Conservation (phyloP, 2,797 vertebrate genomes). For the Cephalopachus bancanus region DNA sequence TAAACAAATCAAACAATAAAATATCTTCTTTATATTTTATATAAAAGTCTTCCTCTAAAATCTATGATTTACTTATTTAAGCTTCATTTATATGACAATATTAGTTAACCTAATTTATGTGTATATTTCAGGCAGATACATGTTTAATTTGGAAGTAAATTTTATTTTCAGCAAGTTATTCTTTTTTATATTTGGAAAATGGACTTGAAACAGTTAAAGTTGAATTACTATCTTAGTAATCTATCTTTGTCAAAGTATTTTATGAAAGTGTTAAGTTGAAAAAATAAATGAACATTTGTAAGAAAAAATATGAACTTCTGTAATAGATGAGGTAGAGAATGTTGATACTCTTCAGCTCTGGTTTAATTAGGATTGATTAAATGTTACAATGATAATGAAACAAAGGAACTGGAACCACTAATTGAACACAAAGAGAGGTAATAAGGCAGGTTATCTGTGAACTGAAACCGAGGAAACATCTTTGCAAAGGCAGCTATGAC, state of each 20-base stretch:
- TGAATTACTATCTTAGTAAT: conserved; percentile 30
- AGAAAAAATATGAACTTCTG: not conserved
- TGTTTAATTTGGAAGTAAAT: conserved; percentile 26
- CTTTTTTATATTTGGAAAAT: conserved; percentile 42
- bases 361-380: conserved; percentile 72
- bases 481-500: not conserved
- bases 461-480: not conserved
- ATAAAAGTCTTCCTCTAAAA: not conserved
- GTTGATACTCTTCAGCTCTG: conserved; percentile 12
- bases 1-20: not conserved
- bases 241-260: conserved; percentile 63
- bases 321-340: conserved; percentile 31
- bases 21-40: not conserved
- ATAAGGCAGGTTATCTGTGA: conserved; percentile 41
- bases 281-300: conserved; percentile 17
- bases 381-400: conserved; percentile 76
- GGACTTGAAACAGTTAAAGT: conserved; percentile 28
- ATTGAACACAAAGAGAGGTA: conserved; percentile 54
- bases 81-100: not conserved
- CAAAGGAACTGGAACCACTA: conserved; percentile 59
- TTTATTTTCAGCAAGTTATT: not conserved
- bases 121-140: not conserved
- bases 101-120: not conserved
- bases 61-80: not conserved
- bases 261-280: conserved; percentile 52